Evolutionary conservation across 2,113 vertebrate species (phyloP).

Genomic region (Heptranchias perlo): DNA sequence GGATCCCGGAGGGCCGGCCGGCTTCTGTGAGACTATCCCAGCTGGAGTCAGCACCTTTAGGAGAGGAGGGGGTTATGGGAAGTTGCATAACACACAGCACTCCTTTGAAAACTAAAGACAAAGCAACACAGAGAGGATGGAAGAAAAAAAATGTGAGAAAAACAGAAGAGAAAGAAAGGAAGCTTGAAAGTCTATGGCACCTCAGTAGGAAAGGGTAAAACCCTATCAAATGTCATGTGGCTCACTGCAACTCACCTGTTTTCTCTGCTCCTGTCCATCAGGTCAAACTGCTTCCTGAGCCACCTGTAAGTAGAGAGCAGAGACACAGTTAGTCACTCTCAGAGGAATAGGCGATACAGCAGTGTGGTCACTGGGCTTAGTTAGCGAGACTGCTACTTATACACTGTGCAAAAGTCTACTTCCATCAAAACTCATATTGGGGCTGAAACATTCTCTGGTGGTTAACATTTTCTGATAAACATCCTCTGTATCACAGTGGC

Average conservation of each 20-base stretch:
- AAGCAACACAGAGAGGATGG: background rate
- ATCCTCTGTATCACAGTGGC: background rate
- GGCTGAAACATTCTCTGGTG: background rate
- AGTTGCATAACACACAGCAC: background rate
- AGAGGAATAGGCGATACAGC: background rate
- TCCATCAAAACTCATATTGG: background rate
- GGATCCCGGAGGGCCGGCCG: background rate
- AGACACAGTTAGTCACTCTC: conserved; percentile 14
- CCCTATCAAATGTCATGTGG: background rate
- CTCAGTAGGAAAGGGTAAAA: background rate
- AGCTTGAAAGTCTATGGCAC: background rate
- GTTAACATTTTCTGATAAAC: background rate
- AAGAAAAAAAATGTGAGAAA: background rate
- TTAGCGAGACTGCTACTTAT: background rate
- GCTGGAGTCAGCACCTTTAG: background rate
- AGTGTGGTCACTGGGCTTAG: background rate
- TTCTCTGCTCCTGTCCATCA: conserved; percentile 69
- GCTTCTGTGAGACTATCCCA: background rate
- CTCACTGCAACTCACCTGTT: conserved; percentile 62
- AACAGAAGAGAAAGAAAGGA: background rate
- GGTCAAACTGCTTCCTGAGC: conserved; percentile 75
- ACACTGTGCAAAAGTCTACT: background rate
- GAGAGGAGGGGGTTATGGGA: background rate
- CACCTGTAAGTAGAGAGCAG: conserved; percentile 55
- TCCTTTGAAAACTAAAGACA: background rate